A percentile compares a stretch with the other conserved stretches of the same genome.
phyloP scores from a whole-genome alignment of 2,797 vertebrate genomes.

The Oreochromis mossambicus region DNA sequence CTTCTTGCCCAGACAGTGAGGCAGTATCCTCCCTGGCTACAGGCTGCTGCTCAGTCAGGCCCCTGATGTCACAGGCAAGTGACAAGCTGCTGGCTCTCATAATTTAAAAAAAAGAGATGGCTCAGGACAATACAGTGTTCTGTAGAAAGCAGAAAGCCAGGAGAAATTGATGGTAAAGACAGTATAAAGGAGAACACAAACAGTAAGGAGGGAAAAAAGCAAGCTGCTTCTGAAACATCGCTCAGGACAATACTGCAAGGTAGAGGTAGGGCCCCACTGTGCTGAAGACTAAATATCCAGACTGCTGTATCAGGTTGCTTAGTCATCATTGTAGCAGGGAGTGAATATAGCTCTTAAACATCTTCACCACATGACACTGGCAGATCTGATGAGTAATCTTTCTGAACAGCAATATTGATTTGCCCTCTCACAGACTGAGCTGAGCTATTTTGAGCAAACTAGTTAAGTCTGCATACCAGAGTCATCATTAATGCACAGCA shows the following conservation, averaged over 20 bases:
- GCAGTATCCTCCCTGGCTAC: constrained; percentile 15
- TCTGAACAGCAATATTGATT: neutral
- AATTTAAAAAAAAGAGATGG: neutral
- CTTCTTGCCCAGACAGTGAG: constrained; percentile 34
- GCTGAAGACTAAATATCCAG: neutral
- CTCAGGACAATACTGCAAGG: neutral
- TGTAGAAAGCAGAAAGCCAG: neutral
- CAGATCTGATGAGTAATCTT: constrained; percentile 22
- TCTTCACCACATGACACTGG: neutral
- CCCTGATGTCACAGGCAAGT: constrained; percentile 22
- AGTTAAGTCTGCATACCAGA: neutral
- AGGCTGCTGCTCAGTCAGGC: constrained; percentile 34
- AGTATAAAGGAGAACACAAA: neutral
- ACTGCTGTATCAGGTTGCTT: constrained; percentile 36
- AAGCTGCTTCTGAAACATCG: neutral
- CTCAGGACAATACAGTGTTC: constrained; percentile 34
- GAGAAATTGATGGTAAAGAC: neutral
- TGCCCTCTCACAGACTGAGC: neutral
- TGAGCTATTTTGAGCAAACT: neutral
- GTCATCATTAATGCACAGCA: neutral
- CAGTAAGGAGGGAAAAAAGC: fast-evolving
- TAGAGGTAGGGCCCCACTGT: neutral
- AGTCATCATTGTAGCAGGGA: constrained; percentile 36
- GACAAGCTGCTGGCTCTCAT: constrained; percentile 25
- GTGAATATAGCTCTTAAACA: neutral